phyloP scores from a whole-genome alignment of 2,888 invertebrate genomes.

The Bimastos eiseni region DNA sequence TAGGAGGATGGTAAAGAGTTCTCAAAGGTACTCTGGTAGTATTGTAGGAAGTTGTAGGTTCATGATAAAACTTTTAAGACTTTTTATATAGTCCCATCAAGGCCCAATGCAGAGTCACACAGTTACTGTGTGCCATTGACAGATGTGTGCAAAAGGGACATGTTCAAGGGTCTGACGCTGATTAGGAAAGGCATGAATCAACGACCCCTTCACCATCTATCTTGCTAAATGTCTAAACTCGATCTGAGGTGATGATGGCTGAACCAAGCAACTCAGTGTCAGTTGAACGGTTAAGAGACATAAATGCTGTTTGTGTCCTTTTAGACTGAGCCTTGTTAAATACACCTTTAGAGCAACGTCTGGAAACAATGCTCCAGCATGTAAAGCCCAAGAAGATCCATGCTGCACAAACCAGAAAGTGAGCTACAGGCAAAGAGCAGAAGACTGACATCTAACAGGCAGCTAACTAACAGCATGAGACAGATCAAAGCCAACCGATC shows the following conservation, averaged over 20 bases:
- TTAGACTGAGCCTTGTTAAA: not conserved
- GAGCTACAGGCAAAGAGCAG: not conserved
- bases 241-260: slow-evolving; percentile 2
- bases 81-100: too few species aligned
- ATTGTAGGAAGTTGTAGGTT: too few species aligned
- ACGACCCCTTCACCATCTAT: not conserved
- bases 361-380: not conserved
- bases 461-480: not conserved
- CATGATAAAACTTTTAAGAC: too few species aligned
- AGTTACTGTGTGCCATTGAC: too few species aligned
- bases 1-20: too few species aligned
- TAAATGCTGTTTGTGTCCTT: not conserved
- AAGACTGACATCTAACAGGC: slow-evolving; percentile 18
- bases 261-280: not conserved
- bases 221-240: not conserved
- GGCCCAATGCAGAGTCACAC: too few species aligned
- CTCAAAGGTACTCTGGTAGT: too few species aligned
- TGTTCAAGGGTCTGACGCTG: not conserved
- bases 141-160: not conserved
- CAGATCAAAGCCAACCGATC: not conserved
- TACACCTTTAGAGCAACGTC: not conserved
- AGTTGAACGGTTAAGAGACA: not conserved
- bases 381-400: slow-evolving; percentile 13
- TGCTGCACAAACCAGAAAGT: not conserved
- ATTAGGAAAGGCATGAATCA: not conserved